Evolutionary conservation across 2,113 vertebrate genomes (phyloP), one percentile per base, ranked within the genome.

Genomic region (Austrofundulus limnaeus): DNA sequence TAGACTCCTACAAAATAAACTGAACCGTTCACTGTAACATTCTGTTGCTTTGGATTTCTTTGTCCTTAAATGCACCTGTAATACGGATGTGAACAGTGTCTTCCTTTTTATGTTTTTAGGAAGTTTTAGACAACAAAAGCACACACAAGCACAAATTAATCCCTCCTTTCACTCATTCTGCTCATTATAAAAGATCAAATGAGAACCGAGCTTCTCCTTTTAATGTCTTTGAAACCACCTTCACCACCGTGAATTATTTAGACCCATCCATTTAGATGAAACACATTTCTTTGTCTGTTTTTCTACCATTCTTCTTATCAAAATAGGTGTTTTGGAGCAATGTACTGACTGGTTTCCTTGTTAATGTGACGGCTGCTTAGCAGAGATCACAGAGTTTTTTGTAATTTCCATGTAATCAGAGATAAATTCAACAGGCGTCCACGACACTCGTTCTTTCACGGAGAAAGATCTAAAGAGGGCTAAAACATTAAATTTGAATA

Each of bases 381-480:
- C 59, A 47, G 23, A 10, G 31, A 47, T 55, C 39, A 23, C 21
- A 34, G 0, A 24, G 9, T 20, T 51, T n/a, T 25, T 48, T 47
- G 19, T 14, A 37, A 47, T 39, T 38, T 48, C 34, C 5, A 12
- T n/a, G 60, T 61, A 61, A 76, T 72, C 17, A 38, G 20, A 39
- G 5, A 21, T 42, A 16, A 66, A 63, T 42, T 41, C 25, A 47
- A 24, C 15, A 13, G n/a, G 11, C 13, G 11, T 17, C 39, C 1
- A 0, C 21, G 28, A 19, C 56, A 57, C 12, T 56, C 70, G 69
- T 49, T 70, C 65, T 0, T 39, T 21, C 49, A 21, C 28, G n/a
- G n/a, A n/a, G 2, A 0, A 48, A 60, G 38, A 61, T 43, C 31
- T 15, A 10, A 34, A 23, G 46, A 11, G 34, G 11, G 12, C 19